Evolutionary conservation across 2,888 invertebrate genomes (phyloP).

Genomic region (Lymantria dispar): DNA sequence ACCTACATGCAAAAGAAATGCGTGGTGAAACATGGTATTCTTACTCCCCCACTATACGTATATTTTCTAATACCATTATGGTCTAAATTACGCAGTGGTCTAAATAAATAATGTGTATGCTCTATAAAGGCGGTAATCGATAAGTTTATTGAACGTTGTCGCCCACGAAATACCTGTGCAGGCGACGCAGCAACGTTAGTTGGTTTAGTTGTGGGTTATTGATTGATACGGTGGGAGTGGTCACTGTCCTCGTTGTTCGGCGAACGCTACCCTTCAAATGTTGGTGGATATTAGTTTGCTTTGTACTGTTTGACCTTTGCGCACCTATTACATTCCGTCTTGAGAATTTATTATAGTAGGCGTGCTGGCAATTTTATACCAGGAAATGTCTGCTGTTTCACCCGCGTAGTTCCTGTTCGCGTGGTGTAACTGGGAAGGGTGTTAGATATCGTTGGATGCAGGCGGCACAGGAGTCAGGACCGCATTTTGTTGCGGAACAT

Average conservation of each 20-base stretch:
- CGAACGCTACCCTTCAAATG: conserved; percentile 15
- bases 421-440: too few relatives aligned
- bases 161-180: conserved; percentile 17
- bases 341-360: not conserved
- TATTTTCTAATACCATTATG: too few relatives aligned
- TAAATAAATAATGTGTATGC: conserved; percentile 8
- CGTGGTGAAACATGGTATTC: too few relatives aligned
- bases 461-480: too few relatives aligned
- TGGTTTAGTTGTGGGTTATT: conserved; percentile 38
- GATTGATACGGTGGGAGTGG: conserved; percentile 46
- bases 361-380: too few relatives aligned
- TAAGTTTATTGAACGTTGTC: conserved; percentile 7
- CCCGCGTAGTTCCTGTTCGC: too few relatives aligned
- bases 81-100: conserved; percentile 2
- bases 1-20: too few relatives aligned
- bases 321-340: not conserved
- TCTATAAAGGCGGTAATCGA: conserved; percentile 21
- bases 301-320: conserved; percentile 18
- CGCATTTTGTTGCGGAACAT: too few relatives aligned
- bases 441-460: too few relatives aligned
- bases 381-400: too few relatives aligned
- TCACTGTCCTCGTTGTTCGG: conserved; percentile 20
- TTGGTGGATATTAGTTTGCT: conserved; percentile 39
- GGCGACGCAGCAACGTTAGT: conserved; percentile 32
- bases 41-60: too few relatives aligned